Evolutionary conservation across 2,113 vertebrate species (phyloP).

Genomic region (Engystomops pustulosus): DNA sequence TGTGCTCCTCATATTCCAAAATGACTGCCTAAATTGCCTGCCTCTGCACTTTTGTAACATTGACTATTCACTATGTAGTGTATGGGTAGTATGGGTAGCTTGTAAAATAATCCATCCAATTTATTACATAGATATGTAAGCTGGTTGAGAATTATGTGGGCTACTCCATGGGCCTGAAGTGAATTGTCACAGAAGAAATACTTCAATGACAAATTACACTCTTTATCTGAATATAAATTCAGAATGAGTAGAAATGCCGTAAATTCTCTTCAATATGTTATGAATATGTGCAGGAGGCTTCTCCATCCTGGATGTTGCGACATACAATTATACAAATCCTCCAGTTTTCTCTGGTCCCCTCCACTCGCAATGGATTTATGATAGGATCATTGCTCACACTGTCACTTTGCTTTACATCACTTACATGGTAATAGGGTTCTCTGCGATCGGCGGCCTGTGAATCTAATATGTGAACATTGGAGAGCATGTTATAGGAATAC

Average conservation of each 20-base stretch:
- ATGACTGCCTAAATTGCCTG: too few relatives aligned
- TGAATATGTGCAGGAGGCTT: too few relatives aligned
- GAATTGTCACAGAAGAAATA: not conserved
- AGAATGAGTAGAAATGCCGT: not conserved
- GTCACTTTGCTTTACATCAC: constrained; percentile 36
- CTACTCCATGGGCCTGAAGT: not conserved
- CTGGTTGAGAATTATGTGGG: too few relatives aligned
- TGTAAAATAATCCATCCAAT: too few relatives aligned
- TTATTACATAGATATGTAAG: too few relatives aligned
- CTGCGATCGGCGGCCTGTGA: not conserved
- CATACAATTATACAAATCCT: not conserved
- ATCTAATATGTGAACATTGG: constrained; percentile 11
- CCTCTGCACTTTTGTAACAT: too few relatives aligned
- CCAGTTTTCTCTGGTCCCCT: not conserved
- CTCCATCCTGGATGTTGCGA: too few relatives aligned
- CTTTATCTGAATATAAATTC: not conserved
- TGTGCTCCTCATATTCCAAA: too few relatives aligned
- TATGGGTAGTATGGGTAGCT: too few relatives aligned
- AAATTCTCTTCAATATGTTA: not conserved
- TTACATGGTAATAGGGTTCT: constrained; percentile 33
- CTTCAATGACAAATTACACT: not conserved
- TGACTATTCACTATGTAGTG: too few relatives aligned
- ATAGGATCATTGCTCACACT: constrained; percentile 6
- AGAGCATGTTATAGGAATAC: constrained; percentile 28
- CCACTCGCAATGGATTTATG: constrained; percentile 32